Conservation (phyloP, 2,797 vertebrate species). For the Gadopsis marmoratus region DNA sequence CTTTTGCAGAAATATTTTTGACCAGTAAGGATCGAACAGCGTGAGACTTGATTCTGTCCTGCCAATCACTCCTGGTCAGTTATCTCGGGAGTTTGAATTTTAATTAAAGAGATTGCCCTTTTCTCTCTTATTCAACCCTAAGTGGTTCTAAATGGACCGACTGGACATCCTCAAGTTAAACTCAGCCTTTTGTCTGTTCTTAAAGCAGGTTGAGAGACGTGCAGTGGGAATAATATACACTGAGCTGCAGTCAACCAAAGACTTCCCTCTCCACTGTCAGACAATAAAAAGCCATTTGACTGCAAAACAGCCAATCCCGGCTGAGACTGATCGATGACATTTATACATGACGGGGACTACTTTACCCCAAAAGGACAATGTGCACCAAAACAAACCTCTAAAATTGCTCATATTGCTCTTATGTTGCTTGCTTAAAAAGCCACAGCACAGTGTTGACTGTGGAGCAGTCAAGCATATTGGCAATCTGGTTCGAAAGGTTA, state of each 20-base stretch:
- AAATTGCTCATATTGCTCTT: not conserved
- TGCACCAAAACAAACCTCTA: conserved; percentile 14
- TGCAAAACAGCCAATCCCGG: conserved; percentile 18
- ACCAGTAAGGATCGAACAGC: not conserved
- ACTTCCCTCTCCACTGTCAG: not conserved
- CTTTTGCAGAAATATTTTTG: not conserved
- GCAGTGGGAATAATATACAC: conserved; percentile 36
- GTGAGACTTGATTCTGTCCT: not conserved
- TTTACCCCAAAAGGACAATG: conserved; percentile 11
- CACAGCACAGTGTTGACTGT: not conserved
- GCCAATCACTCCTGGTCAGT: not conserved
- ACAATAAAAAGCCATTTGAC: conserved; percentile 53
- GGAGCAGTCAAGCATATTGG: not conserved
- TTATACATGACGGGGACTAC: conserved; percentile 29
- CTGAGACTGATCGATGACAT: conserved; percentile 48
- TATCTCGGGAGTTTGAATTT: conserved; percentile 7
- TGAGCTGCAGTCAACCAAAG: conserved; percentile 20
- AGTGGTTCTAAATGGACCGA: conserved; percentile 31
- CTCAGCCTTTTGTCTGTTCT: conserved; percentile 19
- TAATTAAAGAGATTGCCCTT: not conserved
- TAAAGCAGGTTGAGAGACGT: conserved; percentile 20
- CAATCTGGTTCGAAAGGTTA: not conserved
- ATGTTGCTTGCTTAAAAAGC: conserved; percentile 13
- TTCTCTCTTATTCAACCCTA: conserved; percentile 16
- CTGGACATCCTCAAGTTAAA: conserved; percentile 37